Evolutionary conservation across 2,113 vertebrate genomes (phyloP), one percentile per base, ranked within the genome.

Genomic region (Hemiprocne comata): DNA sequence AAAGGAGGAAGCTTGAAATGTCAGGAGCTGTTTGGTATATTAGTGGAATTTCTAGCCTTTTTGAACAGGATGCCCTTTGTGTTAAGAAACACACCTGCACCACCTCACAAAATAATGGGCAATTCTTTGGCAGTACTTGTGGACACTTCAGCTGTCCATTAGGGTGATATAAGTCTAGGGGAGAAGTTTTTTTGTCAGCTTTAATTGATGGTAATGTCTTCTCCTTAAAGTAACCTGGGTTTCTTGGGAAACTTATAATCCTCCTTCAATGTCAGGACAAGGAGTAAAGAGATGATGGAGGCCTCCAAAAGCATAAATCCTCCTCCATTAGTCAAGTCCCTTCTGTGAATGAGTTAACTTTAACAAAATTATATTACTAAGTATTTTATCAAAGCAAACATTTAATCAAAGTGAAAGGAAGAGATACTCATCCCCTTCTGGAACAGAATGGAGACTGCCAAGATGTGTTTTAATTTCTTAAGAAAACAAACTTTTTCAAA

Each of bases 381-480:
- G 76, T 90, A 93, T 94, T 95, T 94, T 94, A 94, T 96, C 88
- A 93, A 95, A 96, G 78, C 72, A 92, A 95, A 93, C 87, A 88
- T 93, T 96, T 96, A 97, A 95, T 97, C 95, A 96, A 96, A 96
- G 34, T 95, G 95, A 97, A 95, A 94, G 94, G 84, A 96, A 92
- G 85, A 95, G 94, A 97, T 95, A 93, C 76, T 90, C 66, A 61
- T 90, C 48, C 61, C 88, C 54, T 82, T 95, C 84, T 96, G 96
- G 92, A 97, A 96, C 89, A 85, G 92, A 85, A 95, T 72, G 28
- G 76, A 96, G 89, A 71, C 85, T 95, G 97, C 95, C 97, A 97
- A 95, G 94, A 95, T 89, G 85, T 87, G 90, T 95, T 96, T 96
- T 94, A 97, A 96, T 94, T 95, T 85, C 90, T 93, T 96, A 95